Evolutionary conservation across 1,140 invertebrate genomes (phyloP).

Genomic region (Habropoda laboriosa): DNA sequence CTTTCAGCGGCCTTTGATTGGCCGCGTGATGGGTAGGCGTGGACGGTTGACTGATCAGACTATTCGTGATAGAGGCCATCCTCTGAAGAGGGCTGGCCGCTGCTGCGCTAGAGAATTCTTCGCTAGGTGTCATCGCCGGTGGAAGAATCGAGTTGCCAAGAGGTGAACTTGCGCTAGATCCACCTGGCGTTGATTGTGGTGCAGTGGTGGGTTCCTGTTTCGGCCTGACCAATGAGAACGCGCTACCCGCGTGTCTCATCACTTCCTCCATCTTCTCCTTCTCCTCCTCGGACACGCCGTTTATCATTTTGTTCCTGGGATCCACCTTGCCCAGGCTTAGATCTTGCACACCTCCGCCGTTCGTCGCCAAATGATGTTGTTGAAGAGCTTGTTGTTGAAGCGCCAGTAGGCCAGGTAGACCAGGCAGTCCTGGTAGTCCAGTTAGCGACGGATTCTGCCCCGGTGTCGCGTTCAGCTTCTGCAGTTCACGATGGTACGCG

Average conservation of each 20-base stretch:
- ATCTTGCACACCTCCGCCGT: conserved; percentile 90
- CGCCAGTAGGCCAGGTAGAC: conserved; percentile 86
- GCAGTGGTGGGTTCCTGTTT: conserved; percentile 87
- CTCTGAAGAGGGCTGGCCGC: conserved; percentile 95
- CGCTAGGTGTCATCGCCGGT: conserved; percentile 88
- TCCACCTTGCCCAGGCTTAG: conserved; percentile 92
- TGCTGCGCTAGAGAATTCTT: conserved; percentile 89
- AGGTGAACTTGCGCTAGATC: conserved; percentile 88
- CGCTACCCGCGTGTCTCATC: conserved; percentile 90
- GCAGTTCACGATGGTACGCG: conserved; percentile 95
- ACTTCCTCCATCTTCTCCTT: conserved; percentile 87
- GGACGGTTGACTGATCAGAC: conserved; percentile 95
- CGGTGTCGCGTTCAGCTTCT: conserved; percentile 89
- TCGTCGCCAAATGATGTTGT: conserved; percentile 83
- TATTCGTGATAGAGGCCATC: conserved; percentile 99
- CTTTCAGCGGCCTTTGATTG: conserved; percentile 94
- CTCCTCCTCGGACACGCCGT: conserved; percentile 86
- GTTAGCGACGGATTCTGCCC: conserved; percentile 83
- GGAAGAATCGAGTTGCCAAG: conserved; percentile 91
- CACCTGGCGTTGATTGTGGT: conserved; percentile 84
- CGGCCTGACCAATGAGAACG: conserved; percentile 91
- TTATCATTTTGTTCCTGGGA: conserved; percentile 84
- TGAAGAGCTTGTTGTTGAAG: conserved; percentile 89
- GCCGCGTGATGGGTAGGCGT: conserved; percentile 90
- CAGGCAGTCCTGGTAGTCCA: conserved; percentile 82